Evolutionary conservation across 2,888 invertebrate genomes (phyloP).

Genomic region (Schrankia costaestrigalis): DNA sequence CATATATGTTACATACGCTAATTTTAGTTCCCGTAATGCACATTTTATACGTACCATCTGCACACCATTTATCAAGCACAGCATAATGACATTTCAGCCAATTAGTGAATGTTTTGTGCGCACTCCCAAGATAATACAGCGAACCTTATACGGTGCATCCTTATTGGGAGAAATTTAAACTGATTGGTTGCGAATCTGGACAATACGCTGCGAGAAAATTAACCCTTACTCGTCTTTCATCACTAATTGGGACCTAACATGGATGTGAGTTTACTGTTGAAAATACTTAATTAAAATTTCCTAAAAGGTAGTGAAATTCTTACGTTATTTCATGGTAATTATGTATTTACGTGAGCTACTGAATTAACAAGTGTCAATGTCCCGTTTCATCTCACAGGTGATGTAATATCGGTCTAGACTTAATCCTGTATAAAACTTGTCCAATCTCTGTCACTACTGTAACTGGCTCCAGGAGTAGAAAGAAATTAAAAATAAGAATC

Average conservation of each 20-base stretch:
- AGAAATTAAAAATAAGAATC: no score
- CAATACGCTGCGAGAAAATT: slow-evolving; percentile 62
- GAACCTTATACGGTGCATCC: slow-evolving; percentile 54
- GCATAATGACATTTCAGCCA: slow-evolving; percentile 63
- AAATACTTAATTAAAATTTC: slow-evolving; percentile 30
- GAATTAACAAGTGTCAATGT: no score
- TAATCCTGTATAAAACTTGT: no score
- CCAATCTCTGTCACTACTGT: no score
- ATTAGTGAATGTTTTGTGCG: slow-evolving; percentile 62
- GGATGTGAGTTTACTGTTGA: slow-evolving; percentile 42
- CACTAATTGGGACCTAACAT: slow-evolving; percentile 70
- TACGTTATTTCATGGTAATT: no score
- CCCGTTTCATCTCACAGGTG: no score
- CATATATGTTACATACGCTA: no score
- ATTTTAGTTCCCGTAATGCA: slow-evolving; percentile 3
- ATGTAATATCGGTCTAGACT: no score
- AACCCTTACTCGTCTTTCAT: slow-evolving; percentile 45
- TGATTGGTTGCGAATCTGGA: slow-evolving; percentile 66
- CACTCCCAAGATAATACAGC: slow-evolving; percentile 49
- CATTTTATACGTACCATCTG: slow-evolving; percentile 1
- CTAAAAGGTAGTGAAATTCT: slow-evolving; percentile 10
- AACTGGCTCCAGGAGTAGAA: no score
- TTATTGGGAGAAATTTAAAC: slow-evolving; percentile 70
- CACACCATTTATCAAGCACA: slow-evolving; percentile 51
- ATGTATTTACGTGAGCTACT: no score